Base-by-base conservation (phyloP, 2,888 invertebrate genomes). In the Unio pictorum region DNA sequence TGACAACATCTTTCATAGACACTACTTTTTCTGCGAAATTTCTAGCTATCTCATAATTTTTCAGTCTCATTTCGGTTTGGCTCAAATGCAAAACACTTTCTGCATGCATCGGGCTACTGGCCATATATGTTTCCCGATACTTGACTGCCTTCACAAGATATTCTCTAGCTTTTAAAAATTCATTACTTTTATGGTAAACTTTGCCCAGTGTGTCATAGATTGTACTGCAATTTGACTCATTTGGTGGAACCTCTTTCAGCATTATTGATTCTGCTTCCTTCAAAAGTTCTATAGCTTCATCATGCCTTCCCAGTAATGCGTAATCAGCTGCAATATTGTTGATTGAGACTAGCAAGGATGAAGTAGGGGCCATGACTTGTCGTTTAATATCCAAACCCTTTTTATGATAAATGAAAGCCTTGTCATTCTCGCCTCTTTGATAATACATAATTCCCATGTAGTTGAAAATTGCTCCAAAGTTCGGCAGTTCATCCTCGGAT, bases 391-490 rank as follows among this genome's bases (percentile, higher is more conserved):
- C 69, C 3, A 79, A 69, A 18, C 80, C 80, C 58, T 73, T 64
- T 59, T 66, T 58, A 66, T 72, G 83, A 66, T 79, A 80, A 45
- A 78, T 55, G 5, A 73, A 63, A 6, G 83, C 81, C 34, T 75
- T 77, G 11, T 73, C 68, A 20, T 61, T 56, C 34, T 81, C 78
- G 26, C 79, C 76, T 55, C 65, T 76, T 58, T 76, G 75, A 28
- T 75, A 73, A 61, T 80, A 80, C 54, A 81, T 67, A 4, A 81
- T 65, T 20, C 81, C 84, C 23, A 82, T 73, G 71, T 83, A 84
- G 68, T 83, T 81, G 58, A 77, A 72, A 15, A 72, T 67, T 2
- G 74, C 67, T 1, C 79, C 80, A 54, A 81, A 75, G 7, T 60
- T 56, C 1, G 68, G 70, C 45, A 76, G 70, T 18, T 71, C 64